These are phyloP conservation scores for Formica aserva DNA, from an alignment of 2,888 invertebrate genomes.

Conservation along the genomic window DNA sequence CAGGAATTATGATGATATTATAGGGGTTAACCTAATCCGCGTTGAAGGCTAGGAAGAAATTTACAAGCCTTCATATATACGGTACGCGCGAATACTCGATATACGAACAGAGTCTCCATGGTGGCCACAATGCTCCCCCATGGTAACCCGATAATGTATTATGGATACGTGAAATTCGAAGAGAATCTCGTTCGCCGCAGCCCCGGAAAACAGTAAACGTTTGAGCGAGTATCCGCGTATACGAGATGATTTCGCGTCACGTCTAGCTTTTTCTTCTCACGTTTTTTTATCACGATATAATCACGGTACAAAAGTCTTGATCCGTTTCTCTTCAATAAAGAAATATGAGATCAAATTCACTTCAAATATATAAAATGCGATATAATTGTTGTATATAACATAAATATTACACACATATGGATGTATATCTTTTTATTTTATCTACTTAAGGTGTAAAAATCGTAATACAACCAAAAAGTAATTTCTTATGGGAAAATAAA, in stretches of 20 bases:
- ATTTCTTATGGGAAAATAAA: background rate
- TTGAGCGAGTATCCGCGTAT: slow-evolving; percentile 65
- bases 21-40: slow-evolving; percentile 76
- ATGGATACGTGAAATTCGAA: slow-evolving; percentile 80
- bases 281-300: slow-evolving; percentile 16
- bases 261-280: slow-evolving; percentile 58
- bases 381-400: background rate
- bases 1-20: slow-evolving; percentile 73
- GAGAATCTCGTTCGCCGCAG: slow-evolving; percentile 75
- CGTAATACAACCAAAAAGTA: background rate
- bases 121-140: slow-evolving; percentile 81
- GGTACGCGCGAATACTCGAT: slow-evolving; percentile 67
- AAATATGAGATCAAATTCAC: background rate
- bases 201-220: slow-evolving; percentile 76
- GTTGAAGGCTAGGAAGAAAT: slow-evolving; percentile 73
- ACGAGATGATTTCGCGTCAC: slow-evolving; percentile 68
- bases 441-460: background rate
- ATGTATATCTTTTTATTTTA: background rate
- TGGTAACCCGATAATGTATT: slow-evolving; percentile 83
- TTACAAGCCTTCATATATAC: slow-evolving; percentile 70
- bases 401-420: background rate
- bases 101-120: slow-evolving; percentile 72
- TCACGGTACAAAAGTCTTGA: background rate
- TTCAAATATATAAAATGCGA: background rate
- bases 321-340: background rate